phyloP scores from a whole-genome alignment of 2,113 vertebrate genomes.

The Stigmatopora argus region DNA sequence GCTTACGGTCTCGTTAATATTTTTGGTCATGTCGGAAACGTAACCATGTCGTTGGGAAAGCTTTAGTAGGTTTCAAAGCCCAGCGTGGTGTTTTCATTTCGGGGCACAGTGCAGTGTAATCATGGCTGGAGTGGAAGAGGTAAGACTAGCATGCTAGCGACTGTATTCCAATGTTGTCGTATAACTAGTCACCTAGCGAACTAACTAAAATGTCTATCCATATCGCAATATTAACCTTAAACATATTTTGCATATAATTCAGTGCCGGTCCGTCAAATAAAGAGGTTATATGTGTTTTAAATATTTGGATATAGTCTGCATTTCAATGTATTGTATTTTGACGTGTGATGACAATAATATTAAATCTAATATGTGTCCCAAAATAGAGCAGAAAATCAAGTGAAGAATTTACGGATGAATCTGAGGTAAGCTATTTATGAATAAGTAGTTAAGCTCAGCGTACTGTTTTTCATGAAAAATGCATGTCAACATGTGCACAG shows the following conservation, averaged over 20 bases:
- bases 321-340: background rate
- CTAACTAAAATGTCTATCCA: background rate
- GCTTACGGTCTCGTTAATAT: background rate
- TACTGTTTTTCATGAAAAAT: background rate
- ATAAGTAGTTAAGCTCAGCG: background rate
- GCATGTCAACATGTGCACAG: constrained; percentile 26
- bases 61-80: background rate
- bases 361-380: constrained; percentile 37
- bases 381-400: constrained; percentile 73
- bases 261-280: too few species aligned
- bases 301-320: background rate
- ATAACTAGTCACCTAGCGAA: too few species aligned
- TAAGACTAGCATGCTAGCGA: constrained; percentile 58
- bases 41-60: fast-evolving
- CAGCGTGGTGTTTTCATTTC: background rate
- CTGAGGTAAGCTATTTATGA: constrained; percentile 78
- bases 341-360: background rate
- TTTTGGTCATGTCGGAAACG: background rate
- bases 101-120: constrained; percentile 1
- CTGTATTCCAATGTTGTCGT: constrained; percentile 30
- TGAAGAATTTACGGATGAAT: constrained; percentile 91
- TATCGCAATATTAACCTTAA: background rate
- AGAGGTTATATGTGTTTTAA: too few species aligned
- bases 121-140: constrained; percentile 87
- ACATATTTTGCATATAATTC: too few species aligned